Percentiles rank a stretch among this genome's conserved stretches.
phyloP scores from a whole-genome alignment of 2,888 invertebrate genomes.

The Diaprepes abbreviatus region DNA sequence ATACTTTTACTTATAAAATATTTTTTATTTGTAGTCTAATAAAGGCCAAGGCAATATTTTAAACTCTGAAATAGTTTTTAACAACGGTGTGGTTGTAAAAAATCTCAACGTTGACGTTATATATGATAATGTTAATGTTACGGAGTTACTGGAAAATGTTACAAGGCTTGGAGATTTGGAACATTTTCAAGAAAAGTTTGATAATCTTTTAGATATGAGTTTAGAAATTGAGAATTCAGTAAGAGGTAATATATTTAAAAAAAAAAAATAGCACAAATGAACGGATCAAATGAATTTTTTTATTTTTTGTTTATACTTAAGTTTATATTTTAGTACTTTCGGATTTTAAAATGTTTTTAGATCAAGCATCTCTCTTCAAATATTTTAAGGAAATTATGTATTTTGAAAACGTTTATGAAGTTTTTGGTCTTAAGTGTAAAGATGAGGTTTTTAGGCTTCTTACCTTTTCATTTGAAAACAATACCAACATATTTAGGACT shows the following conservation, averaged over 20 bases:
- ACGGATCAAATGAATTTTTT: no score
- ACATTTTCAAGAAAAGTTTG: slow-evolving; percentile 63
- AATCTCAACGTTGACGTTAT: slow-evolving; percentile 60
- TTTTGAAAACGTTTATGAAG: slow-evolving; percentile 39
- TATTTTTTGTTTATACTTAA: no score
- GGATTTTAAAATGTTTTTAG: slow-evolving; percentile 54
- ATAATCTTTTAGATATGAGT: slow-evolving; percentile 59
- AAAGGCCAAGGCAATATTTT: slow-evolving; percentile 57
- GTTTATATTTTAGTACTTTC: no score
- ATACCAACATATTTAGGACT: slow-evolving; percentile 39
- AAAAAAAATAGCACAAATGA: no score
- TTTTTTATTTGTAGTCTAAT: slow-evolving; percentile 55
- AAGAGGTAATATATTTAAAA: slow-evolving; percentile 55
- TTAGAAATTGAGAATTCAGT: slow-evolving; percentile 60
- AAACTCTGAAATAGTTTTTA: slow-evolving; percentile 59
- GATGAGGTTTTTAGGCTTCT: slow-evolving; percentile 45
- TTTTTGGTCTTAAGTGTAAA: slow-evolving; percentile 44
- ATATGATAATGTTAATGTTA: slow-evolving; percentile 61
- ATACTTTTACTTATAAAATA: neutral
- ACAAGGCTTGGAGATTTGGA: slow-evolving; percentile 54
- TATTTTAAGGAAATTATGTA: slow-evolving; percentile 50
- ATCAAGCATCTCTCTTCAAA: slow-evolving; percentile 58
- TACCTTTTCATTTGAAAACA: slow-evolving; percentile 45
- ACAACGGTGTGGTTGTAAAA: slow-evolving; percentile 57
- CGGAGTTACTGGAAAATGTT: slow-evolving; percentile 59